Evolutionary conservation across 1,140 invertebrate species (phyloP).

Genomic region (Solenopsis invicta): DNA sequence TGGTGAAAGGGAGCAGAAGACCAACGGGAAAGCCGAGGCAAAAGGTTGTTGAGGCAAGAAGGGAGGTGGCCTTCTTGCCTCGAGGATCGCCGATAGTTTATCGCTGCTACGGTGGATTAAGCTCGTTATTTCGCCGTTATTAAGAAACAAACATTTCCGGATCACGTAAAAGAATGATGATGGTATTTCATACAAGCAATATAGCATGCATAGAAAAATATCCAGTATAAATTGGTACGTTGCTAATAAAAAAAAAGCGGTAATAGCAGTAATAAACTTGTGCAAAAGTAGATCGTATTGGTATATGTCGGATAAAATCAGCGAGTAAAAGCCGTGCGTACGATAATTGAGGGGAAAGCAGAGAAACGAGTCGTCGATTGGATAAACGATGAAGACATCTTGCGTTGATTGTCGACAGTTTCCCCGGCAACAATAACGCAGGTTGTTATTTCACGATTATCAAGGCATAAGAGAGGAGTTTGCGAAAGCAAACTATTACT

Average conservation of each 20-base stretch:
- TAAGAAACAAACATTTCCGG: not conserved
- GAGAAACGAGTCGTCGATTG: not conserved
- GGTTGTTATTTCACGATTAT: slow-evolving; percentile 47
- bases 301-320: not conserved
- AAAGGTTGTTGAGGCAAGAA: slow-evolving; percentile 65
- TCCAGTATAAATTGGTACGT: not conserved
- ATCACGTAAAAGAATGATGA: not conserved
- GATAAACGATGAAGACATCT: slow-evolving; percentile 34
- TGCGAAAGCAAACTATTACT: slow-evolving; percentile 6
- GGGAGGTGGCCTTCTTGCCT: slow-evolving; percentile 41
- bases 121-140: slow-evolving; percentile 45
- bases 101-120: slow-evolving; percentile 46
- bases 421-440: slow-evolving; percentile 17
- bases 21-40: slow-evolving; percentile 64
- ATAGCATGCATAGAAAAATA: not conserved
- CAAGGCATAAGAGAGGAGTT: not conserved
- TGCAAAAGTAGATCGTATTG: not conserved
- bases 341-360: slow-evolving; percentile 15
- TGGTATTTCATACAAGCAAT: not conserved
- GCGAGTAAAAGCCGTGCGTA: not conserved
- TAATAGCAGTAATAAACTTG: slow-evolving; percentile 21
- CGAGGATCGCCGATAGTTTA: slow-evolving; percentile 61
- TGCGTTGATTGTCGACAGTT: slow-evolving; percentile 42
- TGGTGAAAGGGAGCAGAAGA: slow-evolving; percentile 72
- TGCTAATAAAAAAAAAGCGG: not conserved